Conservation (phyloP, 2,797 vertebrate genomes). For the Molossus molossus region DNA sequence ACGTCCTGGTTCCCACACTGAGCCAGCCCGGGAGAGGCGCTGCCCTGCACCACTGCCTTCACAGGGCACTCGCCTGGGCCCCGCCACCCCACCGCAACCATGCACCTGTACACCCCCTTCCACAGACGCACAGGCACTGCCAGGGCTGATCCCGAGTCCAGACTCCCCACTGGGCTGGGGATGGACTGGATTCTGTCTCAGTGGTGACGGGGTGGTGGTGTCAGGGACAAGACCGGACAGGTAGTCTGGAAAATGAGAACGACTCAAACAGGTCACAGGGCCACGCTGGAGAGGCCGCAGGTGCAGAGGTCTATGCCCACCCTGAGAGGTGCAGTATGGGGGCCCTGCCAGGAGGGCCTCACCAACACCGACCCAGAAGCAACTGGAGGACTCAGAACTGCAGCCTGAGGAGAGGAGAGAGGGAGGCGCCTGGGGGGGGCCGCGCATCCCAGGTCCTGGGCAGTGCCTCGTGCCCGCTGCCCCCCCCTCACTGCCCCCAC, state of each 20-base stretch:
- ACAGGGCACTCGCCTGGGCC: background rate
- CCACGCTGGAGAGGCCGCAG: too few species aligned
- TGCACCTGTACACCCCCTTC: background rate
- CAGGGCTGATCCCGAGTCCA: too few species aligned
- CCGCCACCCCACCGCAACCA: rapidly evolving
- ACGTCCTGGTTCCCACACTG: rapidly evolving
- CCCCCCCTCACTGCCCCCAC: slow-evolving; percentile 58
- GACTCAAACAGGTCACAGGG: background rate
- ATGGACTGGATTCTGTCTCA: background rate
- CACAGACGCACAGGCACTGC: rapidly evolving
- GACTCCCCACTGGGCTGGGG: background rate
- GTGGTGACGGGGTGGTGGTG: background rate
- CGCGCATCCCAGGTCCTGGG: too few species aligned
- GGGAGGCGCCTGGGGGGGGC: background rate
- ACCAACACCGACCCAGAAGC: background rate
- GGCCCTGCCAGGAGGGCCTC: background rate
- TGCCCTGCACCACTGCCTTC: rapidly evolving
- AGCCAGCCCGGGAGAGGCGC: rapidly evolving
- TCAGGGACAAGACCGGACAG: background rate
- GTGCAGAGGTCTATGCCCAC: rapidly evolving
- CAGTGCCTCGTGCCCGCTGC: slow-evolving; percentile 55
- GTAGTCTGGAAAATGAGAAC: background rate
- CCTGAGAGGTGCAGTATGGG: rapidly evolving
- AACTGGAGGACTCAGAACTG: rapidly evolving
- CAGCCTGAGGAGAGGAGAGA: background rate